Conservation (phyloP, 2,797 vertebrate genomes). For the Eidolon dupreanum region DNA sequence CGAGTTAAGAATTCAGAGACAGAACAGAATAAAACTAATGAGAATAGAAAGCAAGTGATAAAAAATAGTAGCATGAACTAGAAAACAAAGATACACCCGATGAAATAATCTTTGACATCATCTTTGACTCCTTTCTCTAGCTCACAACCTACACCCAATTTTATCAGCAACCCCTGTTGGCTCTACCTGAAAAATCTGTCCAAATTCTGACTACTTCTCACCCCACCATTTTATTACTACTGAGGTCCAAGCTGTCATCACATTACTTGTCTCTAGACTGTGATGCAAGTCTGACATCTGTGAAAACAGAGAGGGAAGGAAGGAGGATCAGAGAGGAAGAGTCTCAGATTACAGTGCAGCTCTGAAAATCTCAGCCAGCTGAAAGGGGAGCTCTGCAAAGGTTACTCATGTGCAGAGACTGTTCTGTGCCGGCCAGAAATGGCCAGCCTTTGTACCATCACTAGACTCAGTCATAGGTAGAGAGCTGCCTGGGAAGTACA, state of each 20-base stretch:
- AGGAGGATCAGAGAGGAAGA: neutral
- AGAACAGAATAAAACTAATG: neutral
- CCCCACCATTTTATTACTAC: neutral
- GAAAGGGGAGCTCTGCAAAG: neutral
- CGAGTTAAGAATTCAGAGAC: neutral
- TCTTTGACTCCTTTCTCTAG: neutral
- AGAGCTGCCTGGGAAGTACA: neutral
- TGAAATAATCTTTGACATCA: neutral
- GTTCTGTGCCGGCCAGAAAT: neutral
- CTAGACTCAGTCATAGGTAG: neutral
- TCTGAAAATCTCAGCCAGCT: neutral
- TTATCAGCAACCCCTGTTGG: neutral
- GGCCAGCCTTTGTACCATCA: neutral
- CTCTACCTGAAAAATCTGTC: neutral
- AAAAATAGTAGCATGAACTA: neutral
- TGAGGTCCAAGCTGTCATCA: neutral
- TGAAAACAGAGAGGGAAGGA: neutral
- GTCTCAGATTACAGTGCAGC: neutral
- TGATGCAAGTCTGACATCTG: neutral
- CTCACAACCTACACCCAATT: neutral
- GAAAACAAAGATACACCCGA: neutral
- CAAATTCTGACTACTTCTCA: neutral
- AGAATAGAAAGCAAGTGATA: neutral
- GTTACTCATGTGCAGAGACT: neutral
- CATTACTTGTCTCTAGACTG: neutral